phyloP scores from a whole-genome alignment of 2,797 vertebrate species.

The Argya squamiceps region DNA sequence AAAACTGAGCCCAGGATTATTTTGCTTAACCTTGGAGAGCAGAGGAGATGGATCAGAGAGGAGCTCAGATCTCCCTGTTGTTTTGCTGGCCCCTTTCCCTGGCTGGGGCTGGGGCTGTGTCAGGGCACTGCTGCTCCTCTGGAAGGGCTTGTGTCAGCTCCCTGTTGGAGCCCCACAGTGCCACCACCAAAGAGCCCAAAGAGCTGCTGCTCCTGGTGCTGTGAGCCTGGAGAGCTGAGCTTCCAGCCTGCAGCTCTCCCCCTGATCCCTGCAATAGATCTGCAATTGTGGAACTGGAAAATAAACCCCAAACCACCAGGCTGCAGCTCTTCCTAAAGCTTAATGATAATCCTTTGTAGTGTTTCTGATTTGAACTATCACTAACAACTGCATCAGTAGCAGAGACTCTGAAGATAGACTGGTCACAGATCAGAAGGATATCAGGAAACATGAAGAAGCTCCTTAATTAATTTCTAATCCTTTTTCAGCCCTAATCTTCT shows the following conservation, averaged over 20 bases:
- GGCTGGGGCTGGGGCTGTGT: neutral
- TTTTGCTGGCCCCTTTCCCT: neutral
- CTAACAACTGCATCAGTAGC: neutral
- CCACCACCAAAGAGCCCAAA: neutral
- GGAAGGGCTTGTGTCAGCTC: neutral
- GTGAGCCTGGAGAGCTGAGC: neutral
- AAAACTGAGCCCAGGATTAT: neutral
- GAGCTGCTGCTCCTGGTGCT: accelerated
- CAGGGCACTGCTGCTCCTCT: neutral
- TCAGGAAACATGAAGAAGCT: conserved; percentile 51
- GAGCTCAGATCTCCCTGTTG: accelerated
- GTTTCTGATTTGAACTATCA: conserved; percentile 6
- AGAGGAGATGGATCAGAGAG: neutral
- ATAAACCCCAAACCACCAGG: neutral
- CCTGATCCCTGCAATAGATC: neutral
- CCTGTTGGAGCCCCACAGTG: neutral
- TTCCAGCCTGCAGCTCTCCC: neutral
- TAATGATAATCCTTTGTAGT: neutral
- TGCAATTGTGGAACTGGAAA: neutral
- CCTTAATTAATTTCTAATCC: conserved; percentile 74
- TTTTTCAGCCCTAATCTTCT: conserved; percentile 68
- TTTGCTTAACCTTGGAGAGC: neutral
- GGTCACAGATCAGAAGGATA: conserved; percentile 60
- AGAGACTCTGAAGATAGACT: conserved; percentile 25
- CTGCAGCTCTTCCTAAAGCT: neutral